These are phyloP conservation scores for Agrotis segetum DNA, from an alignment of 2,888 invertebrate species.

Conservation along the genomic window DNA sequence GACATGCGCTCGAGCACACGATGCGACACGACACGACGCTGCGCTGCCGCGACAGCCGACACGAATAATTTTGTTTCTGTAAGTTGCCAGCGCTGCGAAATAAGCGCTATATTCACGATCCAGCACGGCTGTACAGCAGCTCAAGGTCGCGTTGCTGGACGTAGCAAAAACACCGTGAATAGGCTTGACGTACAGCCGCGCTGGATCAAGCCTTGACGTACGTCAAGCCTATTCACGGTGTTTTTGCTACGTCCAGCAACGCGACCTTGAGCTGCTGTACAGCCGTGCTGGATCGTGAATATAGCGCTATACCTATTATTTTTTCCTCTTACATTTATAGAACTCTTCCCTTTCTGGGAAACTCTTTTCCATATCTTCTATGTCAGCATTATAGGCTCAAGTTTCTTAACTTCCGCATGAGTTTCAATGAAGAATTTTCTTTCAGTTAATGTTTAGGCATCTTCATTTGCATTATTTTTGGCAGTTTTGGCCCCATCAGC, in stretches of 20 bases:
- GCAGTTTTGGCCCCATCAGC: neutral
- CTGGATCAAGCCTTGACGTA: no score
- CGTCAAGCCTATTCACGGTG: no score
- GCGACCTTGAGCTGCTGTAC: no score
- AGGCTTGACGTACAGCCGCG: no score
- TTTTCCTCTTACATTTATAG: neutral
- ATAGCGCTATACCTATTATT: no score
- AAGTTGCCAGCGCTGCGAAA: conserved; percentile 55
- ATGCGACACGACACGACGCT: conserved; percentile 4
- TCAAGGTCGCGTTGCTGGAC: no score
- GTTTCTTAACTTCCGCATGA: neutral
- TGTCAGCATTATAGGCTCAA: neutral
- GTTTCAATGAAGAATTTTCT: neutral
- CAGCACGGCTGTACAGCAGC: no score
- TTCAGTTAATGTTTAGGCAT: neutral
- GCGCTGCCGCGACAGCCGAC: neutral
- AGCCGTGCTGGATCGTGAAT: no score
- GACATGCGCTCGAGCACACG: conserved; percentile 62
- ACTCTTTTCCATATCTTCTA: neutral
- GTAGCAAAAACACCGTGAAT: no score
- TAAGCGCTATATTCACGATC: no score
- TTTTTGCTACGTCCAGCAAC: no score
- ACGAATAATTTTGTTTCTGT: conserved; percentile 23
- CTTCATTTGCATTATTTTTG: neutral
- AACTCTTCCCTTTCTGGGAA: neutral